Conservation (phyloP, 1,140 invertebrate genomes). For the Homarus americanus region DNA sequence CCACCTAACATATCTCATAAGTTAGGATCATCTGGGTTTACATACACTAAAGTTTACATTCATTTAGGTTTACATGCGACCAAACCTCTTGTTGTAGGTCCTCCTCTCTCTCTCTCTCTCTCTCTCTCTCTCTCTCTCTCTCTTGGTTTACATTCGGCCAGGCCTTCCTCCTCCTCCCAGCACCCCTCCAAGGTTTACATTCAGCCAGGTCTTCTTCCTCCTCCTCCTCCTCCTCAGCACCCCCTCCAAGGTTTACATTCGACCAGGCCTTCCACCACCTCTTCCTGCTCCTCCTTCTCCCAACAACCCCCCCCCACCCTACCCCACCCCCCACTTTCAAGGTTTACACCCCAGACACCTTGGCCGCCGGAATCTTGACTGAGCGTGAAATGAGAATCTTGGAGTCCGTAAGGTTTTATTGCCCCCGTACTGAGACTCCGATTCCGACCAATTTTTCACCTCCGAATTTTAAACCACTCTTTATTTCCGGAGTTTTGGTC, state of each 20-base stretch:
- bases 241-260: background rate
- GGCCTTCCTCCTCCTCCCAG: background rate
- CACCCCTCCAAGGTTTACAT: too few relatives aligned
- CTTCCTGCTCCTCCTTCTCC: background rate
- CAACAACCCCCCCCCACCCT: background rate
- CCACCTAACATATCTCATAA: too few relatives aligned
- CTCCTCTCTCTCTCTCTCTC: too few relatives aligned
- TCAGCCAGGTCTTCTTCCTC: background rate
- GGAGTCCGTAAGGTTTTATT: slow-evolving; percentile 32
- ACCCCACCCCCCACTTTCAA: background rate
- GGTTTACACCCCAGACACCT: background rate
- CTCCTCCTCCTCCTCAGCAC: background rate
- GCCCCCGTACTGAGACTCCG: slow-evolving; percentile 40
- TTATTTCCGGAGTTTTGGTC: slow-evolving; percentile 38
- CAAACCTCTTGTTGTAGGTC: too few relatives aligned
- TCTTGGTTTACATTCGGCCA: background rate
- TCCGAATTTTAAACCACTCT: slow-evolving; percentile 53
- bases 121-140: background rate
- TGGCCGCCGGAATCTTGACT: slow-evolving; percentile 45
- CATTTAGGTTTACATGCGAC: too few relatives aligned
- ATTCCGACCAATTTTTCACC: slow-evolving; percentile 57
- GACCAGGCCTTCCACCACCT: background rate
- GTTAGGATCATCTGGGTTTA: too few relatives aligned
- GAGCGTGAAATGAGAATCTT: slow-evolving; percentile 54
- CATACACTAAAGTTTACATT: too few relatives aligned